These are phyloP conservation scores for Neolamprologus sp. DNA, from an alignment of 2,113 vertebrate species.

Conservation along the genomic window DNA sequence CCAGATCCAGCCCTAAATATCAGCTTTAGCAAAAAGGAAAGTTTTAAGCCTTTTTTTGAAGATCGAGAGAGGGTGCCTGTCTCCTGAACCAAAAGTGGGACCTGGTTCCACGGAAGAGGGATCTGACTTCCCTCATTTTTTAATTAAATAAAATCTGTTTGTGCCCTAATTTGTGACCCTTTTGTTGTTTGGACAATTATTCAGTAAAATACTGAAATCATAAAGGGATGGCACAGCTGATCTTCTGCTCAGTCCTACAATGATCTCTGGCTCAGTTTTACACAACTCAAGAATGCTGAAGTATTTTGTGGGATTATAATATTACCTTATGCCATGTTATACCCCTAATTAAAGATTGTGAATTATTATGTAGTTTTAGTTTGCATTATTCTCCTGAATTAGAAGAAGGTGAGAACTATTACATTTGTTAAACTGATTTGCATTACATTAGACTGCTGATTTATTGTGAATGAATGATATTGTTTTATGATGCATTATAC, in stretches of 20 bases:
- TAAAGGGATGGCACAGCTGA: neutral
- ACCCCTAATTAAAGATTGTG: no score
- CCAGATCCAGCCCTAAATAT: neutral
- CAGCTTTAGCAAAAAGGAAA: neutral
- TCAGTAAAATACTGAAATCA: neutral
- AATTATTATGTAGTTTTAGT: no score
- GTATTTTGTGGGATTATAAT: neutral
- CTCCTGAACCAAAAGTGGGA: neutral
- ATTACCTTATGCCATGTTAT: fast-evolving
- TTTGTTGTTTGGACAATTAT: neutral
- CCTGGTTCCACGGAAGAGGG: neutral
- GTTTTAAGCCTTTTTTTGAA: neutral
- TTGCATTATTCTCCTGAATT: no score
- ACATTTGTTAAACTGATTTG: no score
- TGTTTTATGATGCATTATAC: no score
- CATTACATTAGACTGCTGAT: no score
- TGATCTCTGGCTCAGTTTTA: neutral
- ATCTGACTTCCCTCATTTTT: neutral
- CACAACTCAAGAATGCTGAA: fast-evolving
- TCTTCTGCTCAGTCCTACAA: neutral
- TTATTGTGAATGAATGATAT: no score
- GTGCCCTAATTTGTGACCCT: neutral
- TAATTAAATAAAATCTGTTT: neutral
- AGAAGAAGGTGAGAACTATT: no score
- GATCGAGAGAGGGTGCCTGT: fast-evolving